Evolutionary conservation across 2,797 vertebrate genomes (phyloP).

Genomic region (Pseudomugil gertrudae): DNA sequence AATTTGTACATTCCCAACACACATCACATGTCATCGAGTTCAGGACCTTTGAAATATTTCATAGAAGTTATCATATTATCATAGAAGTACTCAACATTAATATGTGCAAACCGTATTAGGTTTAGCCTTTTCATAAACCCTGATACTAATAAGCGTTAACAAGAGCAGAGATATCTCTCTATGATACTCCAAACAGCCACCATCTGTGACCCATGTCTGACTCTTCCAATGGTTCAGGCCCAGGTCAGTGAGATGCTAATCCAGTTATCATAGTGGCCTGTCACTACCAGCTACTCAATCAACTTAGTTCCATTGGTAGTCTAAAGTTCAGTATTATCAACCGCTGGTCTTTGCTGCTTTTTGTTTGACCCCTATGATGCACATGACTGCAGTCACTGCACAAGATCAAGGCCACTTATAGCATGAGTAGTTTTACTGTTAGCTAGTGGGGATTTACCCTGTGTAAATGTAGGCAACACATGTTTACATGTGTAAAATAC

Average conservation of each 20-base stretch:
- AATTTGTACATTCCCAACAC: slow-evolving; percentile 4
- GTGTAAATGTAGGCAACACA: slow-evolving; percentile 12
- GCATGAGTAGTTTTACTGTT: slow-evolving; percentile 3
- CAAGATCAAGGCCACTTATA: not conserved
- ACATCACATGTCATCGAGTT: slow-evolving; percentile 15
- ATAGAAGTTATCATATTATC: no score
- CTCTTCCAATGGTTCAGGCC: slow-evolving; percentile 54
- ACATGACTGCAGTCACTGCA: slow-evolving; percentile 28
- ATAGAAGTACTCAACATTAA: slow-evolving; percentile 40
- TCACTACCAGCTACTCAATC: slow-evolving; percentile 54
- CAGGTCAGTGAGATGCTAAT: slow-evolving; percentile 67
- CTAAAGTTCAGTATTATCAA: slow-evolving; percentile 40
- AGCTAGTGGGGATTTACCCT: slow-evolving; percentile 1
- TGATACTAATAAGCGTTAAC: slow-evolving; percentile 48
- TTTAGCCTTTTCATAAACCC: slow-evolving; percentile 32
- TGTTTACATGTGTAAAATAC: slow-evolving; percentile 14
- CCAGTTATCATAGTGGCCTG: slow-evolving; percentile 56
- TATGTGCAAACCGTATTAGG: slow-evolving; percentile 49
- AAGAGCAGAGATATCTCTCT: slow-evolving; percentile 46
- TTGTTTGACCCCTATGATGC: slow-evolving; percentile 19
- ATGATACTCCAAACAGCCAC: slow-evolving; percentile 17
- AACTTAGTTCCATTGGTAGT: slow-evolving; percentile 61
- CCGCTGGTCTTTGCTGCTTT: slow-evolving; percentile 11
- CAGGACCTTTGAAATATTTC: slow-evolving; percentile 24
- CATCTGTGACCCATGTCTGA: slow-evolving; percentile 63